Percentiles rank a stretch among this genome's conserved stretches.
phyloP scores from a whole-genome alignment of 2,888 invertebrate species.

The Choristoneura rosaceana region DNA sequence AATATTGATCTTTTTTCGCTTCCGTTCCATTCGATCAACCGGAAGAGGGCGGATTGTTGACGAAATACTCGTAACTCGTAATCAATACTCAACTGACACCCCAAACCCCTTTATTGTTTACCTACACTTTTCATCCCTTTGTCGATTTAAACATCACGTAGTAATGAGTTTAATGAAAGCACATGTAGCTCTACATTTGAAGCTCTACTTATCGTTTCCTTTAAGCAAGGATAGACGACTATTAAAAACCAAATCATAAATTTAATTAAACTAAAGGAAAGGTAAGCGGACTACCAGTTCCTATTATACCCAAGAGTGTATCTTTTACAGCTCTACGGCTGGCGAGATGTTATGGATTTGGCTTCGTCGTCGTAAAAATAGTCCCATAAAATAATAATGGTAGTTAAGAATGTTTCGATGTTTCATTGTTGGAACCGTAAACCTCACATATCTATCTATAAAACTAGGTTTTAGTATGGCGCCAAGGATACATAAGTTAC shows the following conservation, averaged over 20 bases:
- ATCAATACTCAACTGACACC: slow-evolving; percentile 65
- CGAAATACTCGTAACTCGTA: slow-evolving; percentile 57
- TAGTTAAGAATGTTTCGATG: slow-evolving; percentile 40
- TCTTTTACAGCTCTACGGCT: slow-evolving; percentile 30
- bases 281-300: not conserved
- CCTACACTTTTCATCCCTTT: slow-evolving; percentile 32
- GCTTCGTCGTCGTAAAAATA: slow-evolving; percentile 55
- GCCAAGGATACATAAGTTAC: slow-evolving; percentile 14
- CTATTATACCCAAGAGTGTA: slow-evolving; percentile 18
- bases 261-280: not conserved
- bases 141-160: slow-evolving; percentile 45
- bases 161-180: slow-evolving; percentile 12
- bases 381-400: slow-evolving; percentile 44
- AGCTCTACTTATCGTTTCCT: not conserved
- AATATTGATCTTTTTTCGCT: slow-evolving; percentile 82
- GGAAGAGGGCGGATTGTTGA: slow-evolving; percentile 73
- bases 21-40: slow-evolving; percentile 69
- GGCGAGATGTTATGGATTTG: slow-evolving; percentile 43
- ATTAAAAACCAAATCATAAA: not conserved
- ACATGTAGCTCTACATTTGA: not conserved
- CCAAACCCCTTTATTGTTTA: slow-evolving; percentile 58
- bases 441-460: slow-evolving; percentile 36
- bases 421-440: slow-evolving; percentile 38
- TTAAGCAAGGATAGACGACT: not conserved
- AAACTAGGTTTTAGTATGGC: slow-evolving; percentile 39